These are phyloP conservation scores for Dysdera silvatica DNA, from an alignment of 1,140 invertebrate genomes.

Conservation along the genomic window DNA sequence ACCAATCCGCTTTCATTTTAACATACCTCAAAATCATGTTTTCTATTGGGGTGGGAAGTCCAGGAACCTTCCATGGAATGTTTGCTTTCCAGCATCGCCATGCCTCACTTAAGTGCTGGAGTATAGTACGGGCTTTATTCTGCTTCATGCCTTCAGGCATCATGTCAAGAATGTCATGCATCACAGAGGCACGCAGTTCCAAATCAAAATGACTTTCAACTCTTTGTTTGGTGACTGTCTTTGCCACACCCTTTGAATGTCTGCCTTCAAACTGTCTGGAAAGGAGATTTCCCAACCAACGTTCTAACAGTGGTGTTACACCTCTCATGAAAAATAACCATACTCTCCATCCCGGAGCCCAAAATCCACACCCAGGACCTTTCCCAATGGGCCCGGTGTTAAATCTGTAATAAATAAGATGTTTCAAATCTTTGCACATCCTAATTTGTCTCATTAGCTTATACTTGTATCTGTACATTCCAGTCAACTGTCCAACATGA, in stretches of 20 bases:
- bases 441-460: slow-evolving; percentile 99
- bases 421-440: slow-evolving; percentile 99
- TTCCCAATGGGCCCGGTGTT: slow-evolving; percentile 98
- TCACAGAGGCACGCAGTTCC: slow-evolving; percentile 90
- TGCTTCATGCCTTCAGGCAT: slow-evolving; percentile 99
- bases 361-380: slow-evolving; percentile 97
- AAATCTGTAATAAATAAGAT: slow-evolving; percentile 98
- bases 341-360: slow-evolving; percentile 98
- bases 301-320: slow-evolving; percentile 91
- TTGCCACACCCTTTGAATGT: slow-evolving; percentile 97
- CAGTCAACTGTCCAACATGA: slow-evolving; percentile 97
- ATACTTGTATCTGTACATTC: slow-evolving; percentile 99
- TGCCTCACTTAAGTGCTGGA: slow-evolving; percentile 97
- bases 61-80: slow-evolving; percentile 99
- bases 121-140: slow-evolving; percentile 96
- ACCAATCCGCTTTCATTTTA: slow-evolving; percentile 99
- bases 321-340: slow-evolving; percentile 99
- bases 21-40: slow-evolving; percentile 99
- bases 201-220: slow-evolving; percentile 99
- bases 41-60: slow-evolving; percentile 96
- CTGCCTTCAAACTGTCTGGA: slow-evolving; percentile 98
- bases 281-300: slow-evolving; percentile 96
- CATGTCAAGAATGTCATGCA: slow-evolving; percentile 99
- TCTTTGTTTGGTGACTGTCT: slow-evolving; percentile 98
- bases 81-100: slow-evolving; percentile 99